A percentile compares a stretch with the other conserved stretches of the same genome.
Conservation (phyloP, 2,797 vertebrate genomes). For the Triplophysa bombifrons region DNA sequence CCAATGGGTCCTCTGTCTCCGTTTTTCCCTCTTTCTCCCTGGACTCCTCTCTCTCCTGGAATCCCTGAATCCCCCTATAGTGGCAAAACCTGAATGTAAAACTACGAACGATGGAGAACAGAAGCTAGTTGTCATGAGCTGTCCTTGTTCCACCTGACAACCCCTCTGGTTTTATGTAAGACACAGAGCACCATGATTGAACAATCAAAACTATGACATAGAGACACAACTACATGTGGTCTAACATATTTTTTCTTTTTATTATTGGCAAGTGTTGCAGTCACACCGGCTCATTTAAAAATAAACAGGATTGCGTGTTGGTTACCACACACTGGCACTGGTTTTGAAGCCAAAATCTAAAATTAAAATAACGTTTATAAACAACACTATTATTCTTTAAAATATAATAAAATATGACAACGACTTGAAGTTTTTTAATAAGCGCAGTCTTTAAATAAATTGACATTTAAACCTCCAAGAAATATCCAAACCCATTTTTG, state of each 20-base stretch:
- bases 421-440: background rate
- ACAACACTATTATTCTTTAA: background rate
- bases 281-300: background rate
- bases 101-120: background rate
- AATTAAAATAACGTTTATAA: background rate
- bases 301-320: background rate
- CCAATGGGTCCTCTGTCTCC: slow-evolving; percentile 84
- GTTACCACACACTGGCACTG: background rate
- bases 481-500: background rate
- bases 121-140: too few relatives aligned
- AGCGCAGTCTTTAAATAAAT: background rate
- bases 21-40: slow-evolving; percentile 89
- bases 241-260: too few relatives aligned
- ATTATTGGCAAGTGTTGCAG: background rate
- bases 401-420: background rate
- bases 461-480: background rate
- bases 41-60: slow-evolving; percentile 91
- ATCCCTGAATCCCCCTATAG: slow-evolving; percentile 93
- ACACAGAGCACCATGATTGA: too few relatives aligned
- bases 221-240: slow-evolving; percentile 18
- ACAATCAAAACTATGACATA: slow-evolving; percentile 50
- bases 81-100: slow-evolving; percentile 25
- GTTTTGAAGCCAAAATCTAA: background rate
- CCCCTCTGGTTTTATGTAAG: too few relatives aligned
- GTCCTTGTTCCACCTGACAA: too few relatives aligned